These are phyloP conservation scores for Frankliniella fusca DNA, from an alignment of 2,888 invertebrate genomes.

Conservation along the genomic window DNA sequence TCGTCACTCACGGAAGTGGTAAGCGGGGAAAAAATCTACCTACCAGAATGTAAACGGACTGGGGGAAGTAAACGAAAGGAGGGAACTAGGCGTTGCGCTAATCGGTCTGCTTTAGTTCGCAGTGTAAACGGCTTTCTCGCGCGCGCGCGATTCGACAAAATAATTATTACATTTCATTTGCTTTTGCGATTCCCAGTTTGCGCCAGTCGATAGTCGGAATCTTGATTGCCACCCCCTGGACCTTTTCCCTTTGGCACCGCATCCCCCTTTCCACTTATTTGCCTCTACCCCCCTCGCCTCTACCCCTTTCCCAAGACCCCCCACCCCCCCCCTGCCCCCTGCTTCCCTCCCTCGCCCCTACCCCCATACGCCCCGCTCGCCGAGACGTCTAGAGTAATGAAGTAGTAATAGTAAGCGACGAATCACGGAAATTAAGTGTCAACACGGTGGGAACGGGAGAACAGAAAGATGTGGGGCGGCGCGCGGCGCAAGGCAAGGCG, in stretches of 20 bases:
- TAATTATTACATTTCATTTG: constrained; percentile 10
- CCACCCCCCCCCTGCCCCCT: not conserved
- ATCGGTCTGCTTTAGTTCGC: not conserved
- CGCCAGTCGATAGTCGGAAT: not conserved
- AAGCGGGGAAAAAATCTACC: no score
- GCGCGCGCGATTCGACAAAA: not conserved
- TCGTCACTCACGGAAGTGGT: not conserved
- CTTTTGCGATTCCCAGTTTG: constrained; percentile 14
- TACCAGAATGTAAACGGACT: not conserved
- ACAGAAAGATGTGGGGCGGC: constrained; percentile 16
- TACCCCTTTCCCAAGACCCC: no score
- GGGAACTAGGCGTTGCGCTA: not conserved
- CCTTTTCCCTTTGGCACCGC: not conserved
- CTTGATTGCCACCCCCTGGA: not conserved
- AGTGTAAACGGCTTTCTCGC: not conserved
- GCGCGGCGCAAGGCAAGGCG: not conserved
- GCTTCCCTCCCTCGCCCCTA: not conserved
- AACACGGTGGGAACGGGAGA: constrained; percentile 36
- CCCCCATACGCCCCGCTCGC: not conserved
- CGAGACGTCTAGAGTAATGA: constrained; percentile 17
- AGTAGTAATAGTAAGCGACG: constrained; percentile 24
- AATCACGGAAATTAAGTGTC: constrained; percentile 39
- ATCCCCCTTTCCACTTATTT: not conserved
- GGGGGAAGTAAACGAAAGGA: not conserved
- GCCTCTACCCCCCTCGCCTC: not conserved